phyloP scores from a whole-genome alignment of 92 coral and sea anemone species.

The Epizoanthus stellaris region DNA sequence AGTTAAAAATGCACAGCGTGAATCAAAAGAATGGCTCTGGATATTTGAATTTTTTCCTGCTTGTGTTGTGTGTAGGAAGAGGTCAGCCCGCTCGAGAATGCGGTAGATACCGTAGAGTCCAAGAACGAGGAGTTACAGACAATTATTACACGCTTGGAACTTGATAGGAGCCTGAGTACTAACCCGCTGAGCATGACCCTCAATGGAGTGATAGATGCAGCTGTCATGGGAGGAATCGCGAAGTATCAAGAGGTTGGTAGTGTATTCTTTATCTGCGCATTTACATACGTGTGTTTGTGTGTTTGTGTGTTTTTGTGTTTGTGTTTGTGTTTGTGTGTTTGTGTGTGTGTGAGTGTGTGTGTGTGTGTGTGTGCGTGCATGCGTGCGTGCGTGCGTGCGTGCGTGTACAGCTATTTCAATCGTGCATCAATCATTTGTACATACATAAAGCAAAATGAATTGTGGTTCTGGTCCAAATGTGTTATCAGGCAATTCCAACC shows the following conservation, averaged over 20 bases:
- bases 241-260: constrained; percentile 80
- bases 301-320: too few relatives aligned
- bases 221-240: constrained; percentile 97
- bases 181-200: constrained; percentile 96
- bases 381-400: too few relatives aligned
- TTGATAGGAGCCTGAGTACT: constrained; percentile 70
- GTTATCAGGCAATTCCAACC: too few relatives aligned
- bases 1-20: background rate
- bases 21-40: background rate
- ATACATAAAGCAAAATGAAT: too few relatives aligned
- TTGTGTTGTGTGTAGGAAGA: constrained; percentile 68
- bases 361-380: too few relatives aligned
- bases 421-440: too few relatives aligned
- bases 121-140: constrained; percentile 87
- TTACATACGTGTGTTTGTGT: too few relatives aligned
- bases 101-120: constrained; percentile 91
- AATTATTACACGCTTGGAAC: constrained; percentile 69
- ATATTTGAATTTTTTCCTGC: background rate
- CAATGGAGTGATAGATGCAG: constrained; percentile 97
- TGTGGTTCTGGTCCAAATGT: too few relatives aligned
- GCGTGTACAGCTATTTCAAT: too few relatives aligned
- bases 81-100: constrained; percentile 91
- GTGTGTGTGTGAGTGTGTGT: too few relatives aligned
- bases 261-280: background rate
- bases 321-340: too few relatives aligned